A percentile compares a stretch with the other conserved stretches of the same genome.
Evolutionary conservation across 1,140 invertebrate species (phyloP).

Genomic region (Oedothorax gibbosus): DNA sequence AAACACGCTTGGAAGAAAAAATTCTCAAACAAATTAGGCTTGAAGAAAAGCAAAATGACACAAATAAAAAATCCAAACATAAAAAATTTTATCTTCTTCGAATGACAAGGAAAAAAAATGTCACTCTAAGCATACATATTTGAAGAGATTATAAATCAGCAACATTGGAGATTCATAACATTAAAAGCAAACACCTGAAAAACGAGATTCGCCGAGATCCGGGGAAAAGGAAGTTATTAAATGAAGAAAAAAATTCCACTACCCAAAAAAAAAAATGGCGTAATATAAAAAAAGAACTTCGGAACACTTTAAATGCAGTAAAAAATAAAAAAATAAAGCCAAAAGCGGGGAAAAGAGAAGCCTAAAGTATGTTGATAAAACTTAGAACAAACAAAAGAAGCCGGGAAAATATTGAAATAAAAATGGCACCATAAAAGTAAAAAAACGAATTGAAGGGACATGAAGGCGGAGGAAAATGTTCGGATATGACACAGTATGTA

Average conservation of each 20-base stretch:
- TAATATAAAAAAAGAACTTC: background rate
- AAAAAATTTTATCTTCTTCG: background rate
- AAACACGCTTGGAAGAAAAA: background rate
- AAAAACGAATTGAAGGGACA: constrained; percentile 9
- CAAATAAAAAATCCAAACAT: background rate
- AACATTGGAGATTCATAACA: constrained; percentile 1
- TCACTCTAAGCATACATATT: background rate
- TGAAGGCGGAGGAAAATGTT: background rate
- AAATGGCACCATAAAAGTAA: constrained; percentile 23
- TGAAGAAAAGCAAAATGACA: background rate
- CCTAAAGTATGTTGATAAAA: constrained; percentile 48
- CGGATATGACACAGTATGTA: too few relatives aligned
- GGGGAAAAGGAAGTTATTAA: constrained; percentile 31
- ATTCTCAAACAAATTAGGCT: background rate
- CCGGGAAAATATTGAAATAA: constrained; percentile 10
- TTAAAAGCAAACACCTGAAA: constrained; percentile 21
- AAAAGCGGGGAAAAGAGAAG: background rate
- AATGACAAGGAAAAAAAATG: background rate
- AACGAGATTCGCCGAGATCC: constrained; percentile 8
- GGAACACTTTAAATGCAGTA: constrained; percentile 26
- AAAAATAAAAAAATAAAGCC: constrained; percentile 8
- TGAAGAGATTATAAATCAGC: constrained; percentile 23
- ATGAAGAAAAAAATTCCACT: background rate
- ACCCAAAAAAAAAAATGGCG: background rate
- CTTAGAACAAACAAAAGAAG: constrained; percentile 27